Conservation (phyloP, 2,888 invertebrate genomes). For the Thymelicus sylvestris region DNA sequence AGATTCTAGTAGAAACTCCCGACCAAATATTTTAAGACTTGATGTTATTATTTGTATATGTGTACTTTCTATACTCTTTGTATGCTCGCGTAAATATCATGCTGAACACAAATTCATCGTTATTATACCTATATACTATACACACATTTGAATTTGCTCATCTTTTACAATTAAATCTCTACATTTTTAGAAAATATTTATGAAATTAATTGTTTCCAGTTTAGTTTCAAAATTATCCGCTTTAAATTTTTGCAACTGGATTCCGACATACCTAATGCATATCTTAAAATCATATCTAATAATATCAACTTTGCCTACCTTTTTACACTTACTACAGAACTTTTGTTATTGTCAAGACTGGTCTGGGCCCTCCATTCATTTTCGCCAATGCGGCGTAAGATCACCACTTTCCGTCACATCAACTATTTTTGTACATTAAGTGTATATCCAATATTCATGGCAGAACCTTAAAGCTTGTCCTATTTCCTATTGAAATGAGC, state of each 20-base stretch:
- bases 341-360: constrained; percentile 35
- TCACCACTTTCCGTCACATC: constrained; percentile 20
- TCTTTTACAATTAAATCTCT: neutral
- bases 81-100: constrained; percentile 13
- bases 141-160: constrained; percentile 17
- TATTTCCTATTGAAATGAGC: constrained; percentile 37
- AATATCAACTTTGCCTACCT: constrained; percentile 11
- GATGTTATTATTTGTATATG: constrained; percentile 54
- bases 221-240: neutral
- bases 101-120: constrained; percentile 3
- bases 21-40: constrained; percentile 82
- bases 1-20: constrained; percentile 80
- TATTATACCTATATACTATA: neutral
- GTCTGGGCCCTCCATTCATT: constrained; percentile 32
- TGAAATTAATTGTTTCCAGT: neutral
- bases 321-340: constrained; percentile 14
- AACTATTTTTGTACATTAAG: constrained; percentile 26
- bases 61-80: constrained; percentile 31
- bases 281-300: constrained; percentile 27
- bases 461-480: constrained; percentile 31
- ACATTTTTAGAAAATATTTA: neutral
- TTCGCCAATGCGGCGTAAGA: constrained; percentile 13
- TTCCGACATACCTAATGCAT: constrained; percentile 18
- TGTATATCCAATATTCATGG: constrained; percentile 22
- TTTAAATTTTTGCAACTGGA: neutral